Base-by-base conservation (phyloP, 2,888 invertebrate genomes). In the Agriotes lineatus region DNA sequence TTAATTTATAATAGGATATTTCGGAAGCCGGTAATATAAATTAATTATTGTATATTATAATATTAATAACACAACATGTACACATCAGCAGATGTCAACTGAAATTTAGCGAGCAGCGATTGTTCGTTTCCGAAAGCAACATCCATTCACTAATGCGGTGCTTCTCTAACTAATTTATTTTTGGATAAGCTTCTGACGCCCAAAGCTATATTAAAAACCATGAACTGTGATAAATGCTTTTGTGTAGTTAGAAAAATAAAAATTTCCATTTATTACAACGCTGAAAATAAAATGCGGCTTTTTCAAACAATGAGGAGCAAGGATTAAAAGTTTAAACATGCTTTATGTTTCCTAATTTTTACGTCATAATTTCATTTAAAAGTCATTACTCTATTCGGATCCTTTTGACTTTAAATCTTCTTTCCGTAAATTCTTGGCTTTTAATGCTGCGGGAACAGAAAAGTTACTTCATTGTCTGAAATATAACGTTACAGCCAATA, bases 181-280 rank as follows among this genome's bases (percentile, higher is more conserved):
- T 62, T 62, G 62, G 52, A 62, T 52, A 62, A 62, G 50, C 62
- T 52, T 39, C 52, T 62, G 39, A 42, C 37, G 62, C 62, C 54
- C 14, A 52, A 10, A 37, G 62, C 42, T 1, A 52, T 62, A 52
- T 62, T 39, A 37, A 50, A 52, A 62, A 37, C 30, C 44, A 39
- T 39, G 45, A 30, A 44, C 22, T 59, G 44, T 5, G 16, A 59
- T 59, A 44, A 59, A 33, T 20, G 48, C 39, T 22, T 14, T 57
- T 57, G 42, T 42, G 56, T 37, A 39, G 56, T 45, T 60, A 48
- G 48, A 35, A 33, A 45, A 60, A 48, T 35, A 60, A 35, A 39
- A 35, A 48, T 48, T 48, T 25, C 22, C n/a, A 2, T 48, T 48
- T 22, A 22, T 48, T 48, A 22, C 1, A 22, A 22, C n/a, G 22